These are phyloP conservation scores for Moxostoma hubbsi DNA, from an alignment of 2,797 vertebrate species.

Conservation along the genomic window DNA sequence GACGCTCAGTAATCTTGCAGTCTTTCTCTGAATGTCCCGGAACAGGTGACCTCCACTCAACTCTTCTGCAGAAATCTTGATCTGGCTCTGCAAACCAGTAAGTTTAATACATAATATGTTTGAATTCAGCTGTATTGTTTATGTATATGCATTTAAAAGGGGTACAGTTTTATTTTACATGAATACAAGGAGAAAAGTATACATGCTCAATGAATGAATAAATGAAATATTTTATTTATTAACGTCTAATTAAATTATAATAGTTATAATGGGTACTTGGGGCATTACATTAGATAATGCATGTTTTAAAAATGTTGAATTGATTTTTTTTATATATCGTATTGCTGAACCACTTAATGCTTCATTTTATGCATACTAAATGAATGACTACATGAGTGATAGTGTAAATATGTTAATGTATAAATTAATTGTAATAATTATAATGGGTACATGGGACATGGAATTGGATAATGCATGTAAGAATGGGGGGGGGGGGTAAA, in stretches of 20 bases:
- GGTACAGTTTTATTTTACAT: neutral
- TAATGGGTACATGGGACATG: too few relatives aligned
- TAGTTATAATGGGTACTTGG: neutral
- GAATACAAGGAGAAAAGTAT: neutral
- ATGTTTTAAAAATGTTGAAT: too few relatives aligned
- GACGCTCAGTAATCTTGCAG: constrained; percentile 78
- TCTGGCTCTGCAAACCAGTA: constrained; percentile 75
- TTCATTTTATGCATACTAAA: too few relatives aligned
- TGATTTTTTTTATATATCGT: too few relatives aligned
- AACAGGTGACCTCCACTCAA: constrained; percentile 71
- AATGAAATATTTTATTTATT: neutral
- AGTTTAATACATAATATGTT: constrained; percentile 59
- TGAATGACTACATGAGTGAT: too few relatives aligned
- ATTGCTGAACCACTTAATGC: too few relatives aligned
- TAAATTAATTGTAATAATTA: too few relatives aligned
- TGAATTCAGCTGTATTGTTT: neutral
- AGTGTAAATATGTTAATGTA: too few relatives aligned
- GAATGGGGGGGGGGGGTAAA: too few relatives aligned
- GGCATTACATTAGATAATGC: neutral
- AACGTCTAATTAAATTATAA: neutral
- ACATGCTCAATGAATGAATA: neutral
- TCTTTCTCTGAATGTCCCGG: constrained; percentile 83
- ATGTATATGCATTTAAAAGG: neutral
- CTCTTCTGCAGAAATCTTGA: constrained; percentile 66
- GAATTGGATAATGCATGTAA: too few relatives aligned